phyloP scores from a whole-genome alignment of 2,113 vertebrate species.

The Hemiprocne comata region DNA sequence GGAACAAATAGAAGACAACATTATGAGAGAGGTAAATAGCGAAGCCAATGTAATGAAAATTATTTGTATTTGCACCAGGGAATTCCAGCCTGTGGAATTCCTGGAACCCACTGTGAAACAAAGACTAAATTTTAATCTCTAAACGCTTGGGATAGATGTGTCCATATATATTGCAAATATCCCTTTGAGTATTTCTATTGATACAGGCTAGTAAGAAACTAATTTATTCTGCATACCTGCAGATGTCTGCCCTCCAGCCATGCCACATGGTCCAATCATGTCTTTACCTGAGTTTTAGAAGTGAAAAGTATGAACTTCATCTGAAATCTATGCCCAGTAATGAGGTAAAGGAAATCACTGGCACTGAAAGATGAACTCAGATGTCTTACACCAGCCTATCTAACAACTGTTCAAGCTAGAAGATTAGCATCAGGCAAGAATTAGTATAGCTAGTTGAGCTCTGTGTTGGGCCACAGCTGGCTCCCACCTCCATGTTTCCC shows the following conservation, averaged over 20 bases:
- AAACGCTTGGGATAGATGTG: not conserved
- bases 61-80: not conserved
- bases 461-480: not conserved
- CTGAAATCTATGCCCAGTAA: not conserved
- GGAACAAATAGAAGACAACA: not conserved
- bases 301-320: not conserved
- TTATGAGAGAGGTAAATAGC: not conserved
- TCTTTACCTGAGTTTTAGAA: not conserved
- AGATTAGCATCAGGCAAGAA: not conserved
- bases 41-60: not conserved
- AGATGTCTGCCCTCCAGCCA: not conserved
- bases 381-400: not conserved
- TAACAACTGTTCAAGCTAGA: not conserved
- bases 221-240: not conserved
- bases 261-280: not conserved
- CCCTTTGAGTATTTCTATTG: not conserved
- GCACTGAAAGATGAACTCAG: not conserved
- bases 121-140: not conserved
- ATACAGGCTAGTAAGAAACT: not conserved
- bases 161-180: not conserved
- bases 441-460: not conserved
- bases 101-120: not conserved
- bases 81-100: not conserved
- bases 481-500: not conserved
- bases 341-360: not conserved